These are phyloP conservation scores for Platanista minor DNA, from an alignment of 2,113 vertebrate species.

Conservation along the genomic window DNA sequence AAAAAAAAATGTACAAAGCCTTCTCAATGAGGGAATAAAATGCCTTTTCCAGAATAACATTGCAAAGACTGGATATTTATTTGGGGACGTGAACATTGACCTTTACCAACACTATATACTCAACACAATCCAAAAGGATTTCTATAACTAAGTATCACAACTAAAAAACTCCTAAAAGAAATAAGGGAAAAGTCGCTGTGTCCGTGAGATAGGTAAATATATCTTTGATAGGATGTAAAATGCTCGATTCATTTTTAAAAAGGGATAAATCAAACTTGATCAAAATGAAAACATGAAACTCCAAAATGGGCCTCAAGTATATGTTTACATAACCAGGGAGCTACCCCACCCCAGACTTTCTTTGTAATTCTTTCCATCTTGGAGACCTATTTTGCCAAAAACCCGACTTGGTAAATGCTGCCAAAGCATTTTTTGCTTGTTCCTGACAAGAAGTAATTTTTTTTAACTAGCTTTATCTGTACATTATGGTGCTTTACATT, in stretches of 20 bases:
- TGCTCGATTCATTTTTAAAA: not conserved
- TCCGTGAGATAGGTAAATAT: not conserved
- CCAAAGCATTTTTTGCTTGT: not conserved
- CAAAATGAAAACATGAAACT: slow-evolving; percentile 12
- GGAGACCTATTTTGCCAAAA: not conserved
- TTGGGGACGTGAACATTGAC: not conserved
- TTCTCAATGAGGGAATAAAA: not conserved
- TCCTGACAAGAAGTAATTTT: not conserved
- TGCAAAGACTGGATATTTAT: not conserved
- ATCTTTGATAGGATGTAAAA: not conserved
- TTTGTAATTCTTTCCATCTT: not conserved
- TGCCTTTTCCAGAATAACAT: not conserved
- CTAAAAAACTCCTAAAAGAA: not conserved
- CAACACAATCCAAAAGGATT: not conserved
- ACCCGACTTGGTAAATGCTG: not conserved
- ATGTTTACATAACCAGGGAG: not conserved
- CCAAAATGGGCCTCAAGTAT: not conserved
- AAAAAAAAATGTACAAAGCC: not conserved
- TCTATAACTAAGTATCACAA: not conserved
- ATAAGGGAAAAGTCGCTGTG: not conserved
- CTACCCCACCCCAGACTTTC: not conserved
- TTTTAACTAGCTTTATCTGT: not conserved
- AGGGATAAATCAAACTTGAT: not conserved
- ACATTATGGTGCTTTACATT: not conserved
- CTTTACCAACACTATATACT: not conserved